These are phyloP conservation scores for Orthosia gothica DNA, from an alignment of 2,888 invertebrate genomes.

Conservation along the genomic window DNA sequence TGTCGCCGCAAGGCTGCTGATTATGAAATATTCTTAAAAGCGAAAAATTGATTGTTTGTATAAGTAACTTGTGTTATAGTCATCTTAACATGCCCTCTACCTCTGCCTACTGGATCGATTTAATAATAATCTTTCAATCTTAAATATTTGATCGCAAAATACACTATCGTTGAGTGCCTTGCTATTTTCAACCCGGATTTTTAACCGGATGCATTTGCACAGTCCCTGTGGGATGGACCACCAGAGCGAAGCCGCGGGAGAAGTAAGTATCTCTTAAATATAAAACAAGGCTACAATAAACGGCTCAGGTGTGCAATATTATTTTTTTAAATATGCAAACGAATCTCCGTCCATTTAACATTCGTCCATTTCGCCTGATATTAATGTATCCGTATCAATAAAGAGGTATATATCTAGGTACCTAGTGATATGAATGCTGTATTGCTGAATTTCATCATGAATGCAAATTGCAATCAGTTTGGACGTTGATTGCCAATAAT, in stretches of 20 bases:
- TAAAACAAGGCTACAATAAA: slow-evolving; percentile 5
- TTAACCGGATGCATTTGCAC: not conserved
- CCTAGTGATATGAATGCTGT: slow-evolving; percentile 1
- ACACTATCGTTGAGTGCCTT: not conserved
- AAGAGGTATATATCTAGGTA: too few relatives aligned
- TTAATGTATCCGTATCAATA: too few relatives aligned
- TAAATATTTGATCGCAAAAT: too few relatives aligned
- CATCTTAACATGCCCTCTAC: too few relatives aligned
- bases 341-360: slow-evolving; percentile 21
- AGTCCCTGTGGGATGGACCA: not conserved
- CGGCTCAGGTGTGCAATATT: slow-evolving; percentile 12
- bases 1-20: too few relatives aligned
- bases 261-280: slow-evolving; percentile 24
- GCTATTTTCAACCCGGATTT: not conserved
- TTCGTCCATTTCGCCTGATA: slow-evolving; percentile 18
- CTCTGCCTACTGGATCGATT: too few relatives aligned
- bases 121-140: too few relatives aligned
- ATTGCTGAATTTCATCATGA: slow-evolving; percentile 24
- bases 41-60: too few relatives aligned
- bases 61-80: too few relatives aligned
- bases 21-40: too few relatives aligned
- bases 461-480: slow-evolving; percentile 65
- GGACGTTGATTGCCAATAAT: slow-evolving; percentile 67
- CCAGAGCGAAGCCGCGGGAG: not conserved
- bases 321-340: slow-evolving; percentile 33